Percentiles rank a stretch among this genome's conserved stretches.
phyloP scores from a whole-genome alignment of 2,888 invertebrate species.

The Abrostola tripartita region DNA sequence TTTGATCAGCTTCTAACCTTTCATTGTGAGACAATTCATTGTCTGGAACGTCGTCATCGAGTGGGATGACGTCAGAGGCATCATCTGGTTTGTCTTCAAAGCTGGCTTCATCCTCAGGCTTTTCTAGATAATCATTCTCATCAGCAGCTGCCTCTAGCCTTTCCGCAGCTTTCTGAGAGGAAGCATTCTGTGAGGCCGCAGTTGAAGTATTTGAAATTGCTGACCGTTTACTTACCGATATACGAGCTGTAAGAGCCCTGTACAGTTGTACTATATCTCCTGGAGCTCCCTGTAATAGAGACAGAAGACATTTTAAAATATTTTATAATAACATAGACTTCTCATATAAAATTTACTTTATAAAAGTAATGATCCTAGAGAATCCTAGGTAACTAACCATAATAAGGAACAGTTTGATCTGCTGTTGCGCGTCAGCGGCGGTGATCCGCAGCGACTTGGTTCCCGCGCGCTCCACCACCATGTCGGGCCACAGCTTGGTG shows the following conservation, averaged over 20 bases:
- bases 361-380: too few relatives aligned
- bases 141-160: conserved; percentile 74
- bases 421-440: conserved; percentile 94
- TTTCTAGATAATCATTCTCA: conserved; percentile 70
- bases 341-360: neutral
- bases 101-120: conserved; percentile 59
- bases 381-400: conserved; percentile 88
- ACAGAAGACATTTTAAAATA: neutral
- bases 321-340: neutral
- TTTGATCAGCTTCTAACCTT: conserved; percentile 62
- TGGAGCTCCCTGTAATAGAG: conserved; percentile 76
- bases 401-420: conserved; percentile 95
- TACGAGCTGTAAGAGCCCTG: conserved; percentile 74
- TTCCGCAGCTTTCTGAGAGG: conserved; percentile 76
- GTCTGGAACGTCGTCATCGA: conserved; percentile 55
- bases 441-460: conserved; percentile 96
- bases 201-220: conserved; percentile 28
- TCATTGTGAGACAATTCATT: conserved; percentile 51
- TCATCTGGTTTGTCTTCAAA: conserved; percentile 53
- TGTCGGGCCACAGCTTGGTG: conserved; percentile 97
- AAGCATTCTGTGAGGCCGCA: conserved; percentile 62
- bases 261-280: conserved; percentile 77
- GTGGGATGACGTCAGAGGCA: conserved; percentile 50
- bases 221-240: conserved; percentile 69
- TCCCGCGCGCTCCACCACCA: conserved; percentile 96